A percentile compares a stretch with the other conserved stretches of the same genome.
Evolutionary conservation across 2,113 vertebrate genomes (phyloP).

Genomic region (Fulica atra): DNA sequence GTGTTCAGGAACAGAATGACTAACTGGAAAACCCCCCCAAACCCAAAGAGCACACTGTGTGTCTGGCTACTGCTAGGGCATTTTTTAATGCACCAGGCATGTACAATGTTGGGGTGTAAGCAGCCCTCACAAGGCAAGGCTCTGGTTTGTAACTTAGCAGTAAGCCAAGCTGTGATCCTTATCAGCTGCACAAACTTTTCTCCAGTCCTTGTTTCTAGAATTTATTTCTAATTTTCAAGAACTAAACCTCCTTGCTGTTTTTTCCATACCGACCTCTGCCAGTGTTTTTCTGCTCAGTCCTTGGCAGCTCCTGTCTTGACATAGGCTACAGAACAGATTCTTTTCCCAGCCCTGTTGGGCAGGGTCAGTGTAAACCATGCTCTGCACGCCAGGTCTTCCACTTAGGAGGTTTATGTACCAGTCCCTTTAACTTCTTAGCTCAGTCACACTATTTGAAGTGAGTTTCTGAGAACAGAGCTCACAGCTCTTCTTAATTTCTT

Average conservation of each 20-base stretch:
- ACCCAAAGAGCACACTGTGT: neutral
- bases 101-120: neutral
- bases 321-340: conserved; percentile 36
- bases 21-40: neutral
- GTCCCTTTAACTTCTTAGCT: neutral
- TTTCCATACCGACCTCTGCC: neutral
- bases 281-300: conserved; percentile 29
- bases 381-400: neutral
- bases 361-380: neutral
- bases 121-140: neutral
- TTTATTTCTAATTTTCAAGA: conserved; percentile 49
- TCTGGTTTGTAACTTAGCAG: neutral
- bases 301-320: conserved; percentile 30
- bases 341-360: neutral
- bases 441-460: neutral
- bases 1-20: neutral
- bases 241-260: conserved; percentile 31
- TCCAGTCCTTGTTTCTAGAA: conserved; percentile 1
- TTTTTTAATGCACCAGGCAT: neutral
- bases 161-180: neutral
- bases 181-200: conserved; percentile 12
- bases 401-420: neutral
- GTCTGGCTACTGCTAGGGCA: neutral
- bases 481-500: neutral
- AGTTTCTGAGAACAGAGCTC: neutral